Percentiles rank a stretch among this genome's conserved stretches.
These are phyloP conservation scores for Ephialtes manifestator DNA, from an alignment of 2,888 invertebrate genomes.

Conservation along the genomic window DNA sequence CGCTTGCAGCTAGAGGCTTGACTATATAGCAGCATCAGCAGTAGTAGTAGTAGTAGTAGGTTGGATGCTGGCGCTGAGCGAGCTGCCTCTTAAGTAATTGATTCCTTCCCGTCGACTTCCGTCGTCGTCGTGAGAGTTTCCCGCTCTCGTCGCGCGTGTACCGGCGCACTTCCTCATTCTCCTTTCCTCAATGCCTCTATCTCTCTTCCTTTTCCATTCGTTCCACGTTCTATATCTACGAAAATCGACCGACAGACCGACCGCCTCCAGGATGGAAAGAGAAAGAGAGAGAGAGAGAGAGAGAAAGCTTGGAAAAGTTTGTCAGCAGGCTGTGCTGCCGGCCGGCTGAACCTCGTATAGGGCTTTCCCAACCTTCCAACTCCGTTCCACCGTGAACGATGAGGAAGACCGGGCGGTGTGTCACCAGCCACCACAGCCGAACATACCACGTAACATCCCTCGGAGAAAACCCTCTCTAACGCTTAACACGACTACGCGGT, in stretches of 20 bases:
- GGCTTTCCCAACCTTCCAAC: slow-evolving; percentile 35
- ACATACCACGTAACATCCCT: slow-evolving; percentile 44
- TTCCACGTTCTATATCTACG: slow-evolving; percentile 12
- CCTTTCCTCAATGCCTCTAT: slow-evolving; percentile 23
- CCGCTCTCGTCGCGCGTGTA: slow-evolving; percentile 26
- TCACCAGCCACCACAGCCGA: slow-evolving; percentile 50
- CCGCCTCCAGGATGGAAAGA: slow-evolving; percentile 12
- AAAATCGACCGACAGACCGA: slow-evolving; percentile 46
- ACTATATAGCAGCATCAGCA: neutral
- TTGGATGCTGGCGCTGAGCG: slow-evolving; percentile 20
- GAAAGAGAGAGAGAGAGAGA: slow-evolving; percentile 24
- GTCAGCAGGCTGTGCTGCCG: slow-evolving; percentile 42
- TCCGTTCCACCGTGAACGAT: slow-evolving; percentile 35
- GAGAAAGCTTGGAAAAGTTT: slow-evolving; percentile 53
- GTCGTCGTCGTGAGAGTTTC: slow-evolving; percentile 50
- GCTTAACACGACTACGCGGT: slow-evolving; percentile 21
- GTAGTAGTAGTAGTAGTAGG: neutral
- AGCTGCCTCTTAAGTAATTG: slow-evolving; percentile 65
- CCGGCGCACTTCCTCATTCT: slow-evolving; percentile 31
- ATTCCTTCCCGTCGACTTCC: slow-evolving; percentile 63
- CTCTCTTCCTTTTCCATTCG: slow-evolving; percentile 26
- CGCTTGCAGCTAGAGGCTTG: slow-evolving; percentile 17
- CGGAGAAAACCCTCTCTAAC: slow-evolving; percentile 35
- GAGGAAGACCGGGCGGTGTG: slow-evolving; percentile 47
- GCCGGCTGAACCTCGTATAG: slow-evolving; percentile 22